phyloP scores from a whole-genome alignment of 2,888 invertebrate genomes.

The Crematogaster levior region DNA sequence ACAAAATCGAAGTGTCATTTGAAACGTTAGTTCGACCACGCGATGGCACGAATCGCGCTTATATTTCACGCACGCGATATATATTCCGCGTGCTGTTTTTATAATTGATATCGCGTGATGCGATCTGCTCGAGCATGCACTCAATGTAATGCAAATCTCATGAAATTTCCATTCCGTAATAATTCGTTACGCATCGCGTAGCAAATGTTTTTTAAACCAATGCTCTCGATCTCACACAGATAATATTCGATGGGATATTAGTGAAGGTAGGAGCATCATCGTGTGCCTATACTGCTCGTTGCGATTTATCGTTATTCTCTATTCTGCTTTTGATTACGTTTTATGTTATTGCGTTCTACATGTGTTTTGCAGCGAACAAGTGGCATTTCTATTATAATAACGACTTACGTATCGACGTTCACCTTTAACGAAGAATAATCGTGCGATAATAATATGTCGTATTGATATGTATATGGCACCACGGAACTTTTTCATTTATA shows the following conservation, averaged over 20 bases:
- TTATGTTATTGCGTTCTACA: constrained; percentile 40
- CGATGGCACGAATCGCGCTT: not conserved
- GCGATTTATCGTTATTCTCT: constrained; percentile 20
- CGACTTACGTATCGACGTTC: constrained; percentile 9
- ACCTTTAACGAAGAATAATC: constrained; percentile 19
- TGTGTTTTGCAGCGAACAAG: not conserved
- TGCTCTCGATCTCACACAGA: constrained; percentile 19
- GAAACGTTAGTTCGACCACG: constrained; percentile 10
- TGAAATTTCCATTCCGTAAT: constrained; percentile 34
- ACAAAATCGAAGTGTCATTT: not conserved
- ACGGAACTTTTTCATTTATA: not conserved
- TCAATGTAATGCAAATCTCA: constrained; percentile 43
- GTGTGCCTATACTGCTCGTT: not conserved
- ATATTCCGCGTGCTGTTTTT: constrained; percentile 25
- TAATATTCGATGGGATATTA: constrained; percentile 44
- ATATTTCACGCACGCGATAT: not conserved
- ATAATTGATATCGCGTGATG: constrained; percentile 43
- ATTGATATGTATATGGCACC: not conserved
- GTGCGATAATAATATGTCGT: not conserved
- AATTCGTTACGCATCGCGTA: constrained; percentile 17
- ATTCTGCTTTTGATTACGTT: constrained; percentile 39
- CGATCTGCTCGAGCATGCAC: constrained; percentile 30
- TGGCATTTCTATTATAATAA: constrained; percentile 20
- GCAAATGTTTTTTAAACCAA: constrained; percentile 22
- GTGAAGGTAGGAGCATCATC: not conserved